A percentile compares a stretch with the other conserved stretches of the same genome.
Evolutionary conservation across 2,113 vertebrate species (phyloP).

Genomic region (Thermophis baileyi): DNA sequence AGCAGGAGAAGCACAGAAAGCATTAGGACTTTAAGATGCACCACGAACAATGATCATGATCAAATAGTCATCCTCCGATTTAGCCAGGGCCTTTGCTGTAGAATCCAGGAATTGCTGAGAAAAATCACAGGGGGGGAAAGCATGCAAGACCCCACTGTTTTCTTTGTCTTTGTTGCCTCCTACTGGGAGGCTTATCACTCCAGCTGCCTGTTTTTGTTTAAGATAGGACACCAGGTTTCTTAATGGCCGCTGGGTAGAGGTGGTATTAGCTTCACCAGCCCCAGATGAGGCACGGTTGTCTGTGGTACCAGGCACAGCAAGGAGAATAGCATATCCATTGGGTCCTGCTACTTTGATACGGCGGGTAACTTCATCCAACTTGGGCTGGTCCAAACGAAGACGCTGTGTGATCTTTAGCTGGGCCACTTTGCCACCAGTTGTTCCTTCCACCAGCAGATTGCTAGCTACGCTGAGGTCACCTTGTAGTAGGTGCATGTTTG

Average conservation of each 20-base stretch:
- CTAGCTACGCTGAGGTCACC: conserved; percentile 90
- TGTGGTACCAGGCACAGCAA: conserved; percentile 87
- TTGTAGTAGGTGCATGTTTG: conserved; percentile 96
- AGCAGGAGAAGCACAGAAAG: conserved; percentile 66
- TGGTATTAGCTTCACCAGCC: conserved; percentile 69
- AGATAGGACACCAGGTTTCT: conserved; percentile 99
- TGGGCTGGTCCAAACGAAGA: conserved; percentile 96
- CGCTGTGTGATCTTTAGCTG: conserved; percentile 99
- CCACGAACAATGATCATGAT: conserved; percentile 99
- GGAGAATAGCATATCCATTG: conserved; percentile 88
- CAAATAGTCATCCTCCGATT: conserved; percentile 99
- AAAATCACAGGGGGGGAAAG: conserved; percentile 98
- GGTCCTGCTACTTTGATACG: conserved; percentile 98
- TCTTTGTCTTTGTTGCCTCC: conserved; percentile 98
- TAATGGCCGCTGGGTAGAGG: conserved; percentile 92
- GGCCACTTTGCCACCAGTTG: conserved; percentile 85
- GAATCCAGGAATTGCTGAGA: conserved; percentile 99
- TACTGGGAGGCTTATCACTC: conserved; percentile 97
- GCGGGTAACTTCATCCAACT: conserved; percentile 95
- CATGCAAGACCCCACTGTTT: conserved; percentile 96
- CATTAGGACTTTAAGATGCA: conserved; percentile 85
- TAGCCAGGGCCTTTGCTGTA: conserved; percentile 95
- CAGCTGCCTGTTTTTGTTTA: conserved; percentile 99
- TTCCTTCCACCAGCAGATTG: conserved; percentile 85
- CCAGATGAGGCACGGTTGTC: conserved; percentile 78